These are phyloP conservation scores for Telmatochromis sp. DNA, from an alignment of 2,113 vertebrate species.

Conservation along the genomic window DNA sequence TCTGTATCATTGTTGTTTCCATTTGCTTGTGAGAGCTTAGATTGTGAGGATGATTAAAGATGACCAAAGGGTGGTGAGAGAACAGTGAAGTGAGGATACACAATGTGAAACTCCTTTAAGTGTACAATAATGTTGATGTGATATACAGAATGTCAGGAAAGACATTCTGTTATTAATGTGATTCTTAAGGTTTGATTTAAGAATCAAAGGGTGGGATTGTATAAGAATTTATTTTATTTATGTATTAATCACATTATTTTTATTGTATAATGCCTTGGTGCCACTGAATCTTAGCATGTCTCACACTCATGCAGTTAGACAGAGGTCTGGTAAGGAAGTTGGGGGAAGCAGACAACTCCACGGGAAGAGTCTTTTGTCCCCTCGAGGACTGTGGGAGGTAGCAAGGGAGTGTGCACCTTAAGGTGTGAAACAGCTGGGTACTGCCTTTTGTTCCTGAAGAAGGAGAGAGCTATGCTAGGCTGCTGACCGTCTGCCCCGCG, in stretches of 20 bases:
- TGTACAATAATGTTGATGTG: neutral
- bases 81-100: neutral
- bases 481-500: neutral
- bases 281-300: neutral
- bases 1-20: neutral
- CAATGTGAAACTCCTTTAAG: neutral
- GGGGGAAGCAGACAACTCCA: neutral
- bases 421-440: fast-evolving
- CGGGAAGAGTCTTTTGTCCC: neutral
- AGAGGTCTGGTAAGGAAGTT: neutral
- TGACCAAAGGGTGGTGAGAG: neutral
- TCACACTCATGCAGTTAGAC: neutral
- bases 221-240: neutral
- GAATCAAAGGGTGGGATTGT: neutral
- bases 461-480: neutral
- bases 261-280: too few relatives aligned
- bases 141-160: neutral
- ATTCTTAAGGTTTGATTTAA: neutral
- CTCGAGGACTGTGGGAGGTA: neutral
- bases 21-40: neutral
- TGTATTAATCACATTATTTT: neutral
- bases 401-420: neutral
- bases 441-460: neutral
- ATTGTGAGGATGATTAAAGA: neutral
- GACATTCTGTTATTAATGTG: neutral